These are phyloP conservation scores for Chondrilla cf. caribensis DNA, from an alignment of 37 sponge, comb jelly and placozoan species.

Conservation along the genomic window DNA sequence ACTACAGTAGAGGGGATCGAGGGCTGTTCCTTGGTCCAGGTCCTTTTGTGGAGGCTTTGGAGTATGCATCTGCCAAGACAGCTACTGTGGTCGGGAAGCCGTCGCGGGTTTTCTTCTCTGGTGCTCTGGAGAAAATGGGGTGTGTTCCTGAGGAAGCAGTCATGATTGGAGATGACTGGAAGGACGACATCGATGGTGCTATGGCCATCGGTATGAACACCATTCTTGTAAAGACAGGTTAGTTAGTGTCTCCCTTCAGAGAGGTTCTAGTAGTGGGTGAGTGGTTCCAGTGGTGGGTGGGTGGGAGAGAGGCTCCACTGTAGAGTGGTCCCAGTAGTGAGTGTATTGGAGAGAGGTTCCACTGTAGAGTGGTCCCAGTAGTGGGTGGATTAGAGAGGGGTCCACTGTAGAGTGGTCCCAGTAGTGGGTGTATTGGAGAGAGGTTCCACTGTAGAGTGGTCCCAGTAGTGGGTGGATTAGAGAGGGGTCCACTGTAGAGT, in stretches of 20 bases:
- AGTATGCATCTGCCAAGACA: constrained; percentile 50
- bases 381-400: too few species aligned
- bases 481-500: too few species aligned
- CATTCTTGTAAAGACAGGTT: constrained; percentile 68
- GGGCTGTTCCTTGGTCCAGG: constrained; percentile 72
- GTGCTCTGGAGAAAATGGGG: constrained; percentile 34
- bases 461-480: too few species aligned
- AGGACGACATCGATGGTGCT: constrained; percentile 60
- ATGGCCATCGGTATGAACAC: constrained; percentile 52
- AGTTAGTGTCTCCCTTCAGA: constrained; percentile 16
- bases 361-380: too few species aligned
- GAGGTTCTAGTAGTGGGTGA: background rate
- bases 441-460: too few species aligned
- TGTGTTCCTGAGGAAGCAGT: constrained; percentile 40
- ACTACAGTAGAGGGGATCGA: constrained; percentile 45
- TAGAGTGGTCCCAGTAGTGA: too few species aligned
- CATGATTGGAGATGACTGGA: constrained; percentile 80
- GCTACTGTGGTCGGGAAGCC: constrained; percentile 69
- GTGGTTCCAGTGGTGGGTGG: background rate
- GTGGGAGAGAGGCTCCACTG: background rate
- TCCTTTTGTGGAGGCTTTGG: constrained; percentile 71
- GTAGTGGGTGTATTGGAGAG: too few species aligned
- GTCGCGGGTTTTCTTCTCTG: constrained; percentile 32
- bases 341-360: too few species aligned
- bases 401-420: too few species aligned